Evolutionary conservation across 2,888 invertebrate species (phyloP).

Genomic region (Pharmacophagus antenor): DNA sequence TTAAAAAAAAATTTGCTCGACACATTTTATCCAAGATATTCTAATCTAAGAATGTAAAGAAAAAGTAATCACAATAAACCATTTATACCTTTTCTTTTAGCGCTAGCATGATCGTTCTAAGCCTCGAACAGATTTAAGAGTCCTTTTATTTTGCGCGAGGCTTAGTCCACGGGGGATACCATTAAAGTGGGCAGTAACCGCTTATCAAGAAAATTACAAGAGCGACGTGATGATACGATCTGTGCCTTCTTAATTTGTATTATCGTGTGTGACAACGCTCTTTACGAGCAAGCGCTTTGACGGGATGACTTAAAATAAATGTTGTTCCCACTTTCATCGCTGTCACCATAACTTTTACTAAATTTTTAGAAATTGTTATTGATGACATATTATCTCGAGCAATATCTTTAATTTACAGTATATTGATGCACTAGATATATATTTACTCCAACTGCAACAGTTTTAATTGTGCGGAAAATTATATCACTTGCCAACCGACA

Average conservation of each 20-base stretch:
- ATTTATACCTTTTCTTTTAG: constrained; percentile 11
- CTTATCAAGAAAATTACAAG: constrained; percentile 29
- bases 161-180: constrained; percentile 20
- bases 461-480: not conserved
- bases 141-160: constrained; percentile 26
- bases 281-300: constrained; percentile 19
- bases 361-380: not conserved
- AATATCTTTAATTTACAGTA: not conserved
- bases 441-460: not conserved
- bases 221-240: constrained; percentile 28
- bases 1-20: not conserved
- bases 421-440: not conserved
- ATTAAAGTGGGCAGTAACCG: constrained; percentile 29
- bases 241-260: constrained; percentile 26
- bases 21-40: not conserved
- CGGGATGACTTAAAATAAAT: constrained; percentile 18
- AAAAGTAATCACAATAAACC: not conserved
- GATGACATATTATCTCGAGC: not conserved
- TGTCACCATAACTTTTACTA: not conserved
- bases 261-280: constrained; percentile 26
- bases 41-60: not conserved
- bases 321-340: constrained; percentile 20
- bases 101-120: constrained; percentile 16
- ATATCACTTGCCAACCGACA: not conserved
- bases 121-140: constrained; percentile 21